These are phyloP conservation scores for Luffia ferchaultella DNA, from an alignment of 2,888 invertebrate genomes.

Conservation along the genomic window DNA sequence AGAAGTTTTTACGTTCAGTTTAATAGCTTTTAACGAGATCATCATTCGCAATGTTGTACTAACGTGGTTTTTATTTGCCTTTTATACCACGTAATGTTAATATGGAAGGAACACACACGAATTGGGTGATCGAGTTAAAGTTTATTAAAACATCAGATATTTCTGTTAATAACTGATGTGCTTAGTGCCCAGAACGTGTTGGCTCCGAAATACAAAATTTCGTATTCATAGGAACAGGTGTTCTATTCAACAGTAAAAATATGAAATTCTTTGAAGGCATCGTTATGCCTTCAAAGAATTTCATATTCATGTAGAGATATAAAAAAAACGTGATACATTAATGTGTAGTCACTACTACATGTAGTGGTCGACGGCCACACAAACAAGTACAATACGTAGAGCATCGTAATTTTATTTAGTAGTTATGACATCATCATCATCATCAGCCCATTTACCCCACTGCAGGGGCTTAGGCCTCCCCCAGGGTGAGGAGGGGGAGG, in stretches of 20 bases:
- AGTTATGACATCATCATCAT: too few species aligned
- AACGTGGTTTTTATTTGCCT: neutral
- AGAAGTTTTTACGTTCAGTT: neutral
- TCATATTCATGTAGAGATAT: too few species aligned
- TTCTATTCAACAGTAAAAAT: neutral
- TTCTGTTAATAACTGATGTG: neutral
- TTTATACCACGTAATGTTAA: neutral
- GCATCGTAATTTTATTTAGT: too few species aligned
- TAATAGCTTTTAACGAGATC: neutral
- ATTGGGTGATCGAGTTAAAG: neutral
- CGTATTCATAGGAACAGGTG: neutral
- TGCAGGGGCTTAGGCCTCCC: too few species aligned
- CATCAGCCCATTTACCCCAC: too few species aligned
- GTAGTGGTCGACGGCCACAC: too few species aligned
- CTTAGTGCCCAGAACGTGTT: neutral
- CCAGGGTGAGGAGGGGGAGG: too few species aligned
- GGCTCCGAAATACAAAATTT: neutral
- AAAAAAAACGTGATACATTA: too few species aligned
- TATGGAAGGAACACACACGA: neutral
- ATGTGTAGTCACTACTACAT: too few species aligned
- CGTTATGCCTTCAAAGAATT: too few species aligned
- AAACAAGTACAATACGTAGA: too few species aligned
- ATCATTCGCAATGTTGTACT: neutral
- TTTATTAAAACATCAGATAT: neutral
- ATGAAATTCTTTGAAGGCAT: too few species aligned